These are phyloP conservation scores for Chrysogorgia sp. DNA, from an alignment of 92 coral and sea anemone species.

Conservation along the genomic window DNA sequence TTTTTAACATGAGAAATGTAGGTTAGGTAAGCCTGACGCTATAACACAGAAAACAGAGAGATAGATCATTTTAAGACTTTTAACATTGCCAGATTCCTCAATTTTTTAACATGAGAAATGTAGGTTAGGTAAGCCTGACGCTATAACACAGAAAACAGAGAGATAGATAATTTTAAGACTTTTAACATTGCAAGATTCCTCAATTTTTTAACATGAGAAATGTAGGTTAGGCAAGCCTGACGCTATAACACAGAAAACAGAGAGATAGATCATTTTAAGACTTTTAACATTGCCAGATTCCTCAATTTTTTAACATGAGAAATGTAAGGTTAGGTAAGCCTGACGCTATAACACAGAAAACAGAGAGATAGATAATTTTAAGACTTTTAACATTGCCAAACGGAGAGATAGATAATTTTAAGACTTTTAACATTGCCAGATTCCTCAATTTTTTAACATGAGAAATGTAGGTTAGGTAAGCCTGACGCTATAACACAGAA, in stretches of 20 bases:
- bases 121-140: constrained; percentile 93
- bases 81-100: constrained; percentile 62
- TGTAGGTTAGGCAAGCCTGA: constrained; percentile 87
- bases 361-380: neutral
- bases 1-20: constrained; percentile 89
- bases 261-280: neutral
- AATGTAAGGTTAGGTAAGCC: constrained; percentile 87
- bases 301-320: constrained; percentile 79
- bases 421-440: constrained; percentile 59
- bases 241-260: constrained; percentile 58
- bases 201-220: constrained; percentile 87
- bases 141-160: constrained; percentile 38
- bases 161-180: neutral
- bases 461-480: constrained; percentile 91
- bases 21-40: constrained; percentile 95
- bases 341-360: constrained; percentile 67
- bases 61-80: neutral
- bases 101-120: constrained; percentile 83
- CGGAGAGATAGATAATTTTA: neutral
- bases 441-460: constrained; percentile 75
- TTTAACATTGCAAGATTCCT: too few relatives aligned
- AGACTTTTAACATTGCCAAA: too few relatives aligned
- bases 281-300: constrained; percentile 67
- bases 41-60: neutral
- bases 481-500: constrained; percentile 70